These are phyloP conservation scores for Endotricha flammealis DNA, from an alignment of 2,888 invertebrate genomes.

Conservation along the genomic window DNA sequence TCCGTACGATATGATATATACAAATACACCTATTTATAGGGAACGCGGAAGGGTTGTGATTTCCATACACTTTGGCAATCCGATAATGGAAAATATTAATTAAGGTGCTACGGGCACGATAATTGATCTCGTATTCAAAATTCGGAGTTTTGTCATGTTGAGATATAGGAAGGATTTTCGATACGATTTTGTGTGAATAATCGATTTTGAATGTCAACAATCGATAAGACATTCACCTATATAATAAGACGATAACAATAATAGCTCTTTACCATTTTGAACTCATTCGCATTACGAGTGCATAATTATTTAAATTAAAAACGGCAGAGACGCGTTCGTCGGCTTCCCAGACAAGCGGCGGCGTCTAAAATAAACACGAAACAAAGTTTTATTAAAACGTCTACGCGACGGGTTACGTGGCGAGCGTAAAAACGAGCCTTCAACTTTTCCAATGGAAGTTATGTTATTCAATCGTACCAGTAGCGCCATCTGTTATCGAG, in stretches of 20 bases:
- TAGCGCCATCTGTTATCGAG: conserved; percentile 60
- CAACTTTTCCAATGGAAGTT: conserved; percentile 11
- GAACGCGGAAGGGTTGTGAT: conserved; percentile 41
- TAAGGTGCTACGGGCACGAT: conserved; percentile 29
- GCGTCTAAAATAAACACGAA: conserved; percentile 51
- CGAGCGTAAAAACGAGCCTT: conserved; percentile 33
- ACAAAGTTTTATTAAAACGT: conserved; percentile 58
- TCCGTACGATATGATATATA: conserved; percentile 36
- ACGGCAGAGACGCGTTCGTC: conserved; percentile 31
- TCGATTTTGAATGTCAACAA: neutral
- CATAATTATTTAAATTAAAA: conserved; percentile 49
- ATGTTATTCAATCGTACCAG: conserved; percentile 18
- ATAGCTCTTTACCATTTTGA: conserved; percentile 11
- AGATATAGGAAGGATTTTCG: conserved; percentile 8
- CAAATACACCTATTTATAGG: conserved; percentile 21
- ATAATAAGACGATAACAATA: conserved; percentile 1
- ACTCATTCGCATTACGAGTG: conserved; percentile 24
- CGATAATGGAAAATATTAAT: conserved; percentile 46
- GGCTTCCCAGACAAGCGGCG: conserved; percentile 35
- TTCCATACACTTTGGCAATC: conserved; percentile 37
- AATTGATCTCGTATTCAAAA: conserved; percentile 28
- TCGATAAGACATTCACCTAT: conserved; percentile 1
- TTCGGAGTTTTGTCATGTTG: conserved; percentile 28
- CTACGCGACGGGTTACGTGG: conserved; percentile 42
- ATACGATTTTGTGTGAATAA: neutral